Conservation (phyloP, 92 coral and sea anemone genomes). For the Phenganax subtilis region DNA sequence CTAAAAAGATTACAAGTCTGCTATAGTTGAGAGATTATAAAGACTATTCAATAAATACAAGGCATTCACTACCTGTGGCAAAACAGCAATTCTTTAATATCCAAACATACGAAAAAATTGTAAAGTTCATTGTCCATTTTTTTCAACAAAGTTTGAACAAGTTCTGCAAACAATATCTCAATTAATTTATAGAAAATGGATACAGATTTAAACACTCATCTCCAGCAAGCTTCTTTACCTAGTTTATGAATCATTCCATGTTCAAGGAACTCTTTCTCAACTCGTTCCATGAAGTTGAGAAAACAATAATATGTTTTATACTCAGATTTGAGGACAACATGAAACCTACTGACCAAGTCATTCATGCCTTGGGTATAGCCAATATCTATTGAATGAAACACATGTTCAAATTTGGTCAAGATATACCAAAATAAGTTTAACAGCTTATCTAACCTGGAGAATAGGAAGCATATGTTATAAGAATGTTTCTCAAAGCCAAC, state of each 20-base stretch:
- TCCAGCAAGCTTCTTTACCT: slow-evolving; percentile 40
- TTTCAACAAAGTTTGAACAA: slow-evolving; percentile 61
- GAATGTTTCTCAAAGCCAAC: slow-evolving; percentile 75
- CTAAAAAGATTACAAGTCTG: slow-evolving; percentile 37
- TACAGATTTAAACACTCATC: too few relatives aligned
- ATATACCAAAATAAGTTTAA: background rate
- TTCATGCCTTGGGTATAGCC: slow-evolving; percentile 98
- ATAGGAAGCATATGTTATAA: slow-evolving; percentile 87
- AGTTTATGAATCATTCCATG: slow-evolving; percentile 68
- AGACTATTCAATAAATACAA: background rate
- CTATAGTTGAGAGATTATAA: background rate
- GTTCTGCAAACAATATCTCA: slow-evolving; percentile 47
- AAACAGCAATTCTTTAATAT: slow-evolving; percentile 79
- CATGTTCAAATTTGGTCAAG: too few relatives aligned
- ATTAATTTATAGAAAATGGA: background rate
- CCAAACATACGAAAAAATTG: slow-evolving; percentile 58
- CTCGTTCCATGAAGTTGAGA: slow-evolving; percentile 70
- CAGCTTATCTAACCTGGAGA: slow-evolving; percentile 61
- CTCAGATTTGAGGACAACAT: slow-evolving; percentile 85
- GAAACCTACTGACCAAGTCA: slow-evolving; percentile 80
- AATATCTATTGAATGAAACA: slow-evolving; percentile 52
- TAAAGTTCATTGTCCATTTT: slow-evolving; percentile 73
- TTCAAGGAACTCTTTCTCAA: slow-evolving; percentile 78
- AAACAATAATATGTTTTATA: slow-evolving; percentile 86
- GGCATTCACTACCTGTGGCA: slow-evolving; percentile 70